These are phyloP conservation scores for Pituophis catenifer DNA, from an alignment of 2,113 vertebrate genomes.

Conservation along the genomic window DNA sequence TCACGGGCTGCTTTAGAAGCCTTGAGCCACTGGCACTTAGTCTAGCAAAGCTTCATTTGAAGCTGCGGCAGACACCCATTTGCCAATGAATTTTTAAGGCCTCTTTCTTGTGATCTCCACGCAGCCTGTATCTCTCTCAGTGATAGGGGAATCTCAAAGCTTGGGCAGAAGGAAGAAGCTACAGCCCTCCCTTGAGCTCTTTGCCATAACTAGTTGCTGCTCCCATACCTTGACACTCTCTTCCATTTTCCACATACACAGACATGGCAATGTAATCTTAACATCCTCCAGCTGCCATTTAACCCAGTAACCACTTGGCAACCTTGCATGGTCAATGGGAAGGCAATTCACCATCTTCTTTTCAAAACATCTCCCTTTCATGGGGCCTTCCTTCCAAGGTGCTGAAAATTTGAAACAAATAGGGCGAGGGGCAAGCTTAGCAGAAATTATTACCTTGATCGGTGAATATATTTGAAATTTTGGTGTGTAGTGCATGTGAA, in stretches of 20 bases:
- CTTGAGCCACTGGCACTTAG: neutral
- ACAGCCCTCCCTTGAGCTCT: neutral
- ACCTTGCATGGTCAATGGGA: neutral
- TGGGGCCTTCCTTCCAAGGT: neutral
- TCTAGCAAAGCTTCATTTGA: neutral
- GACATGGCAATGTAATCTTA: neutral
- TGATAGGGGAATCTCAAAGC: neutral
- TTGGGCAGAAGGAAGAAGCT: neutral
- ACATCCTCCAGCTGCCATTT: neutral
- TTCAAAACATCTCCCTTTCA: slow-evolving; percentile 11
- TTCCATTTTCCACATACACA: neutral
- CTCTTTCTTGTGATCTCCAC: neutral
- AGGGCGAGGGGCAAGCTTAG: neutral
- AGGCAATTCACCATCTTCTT: neutral
- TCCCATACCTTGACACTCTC: neutral
- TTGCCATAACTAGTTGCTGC: neutral
- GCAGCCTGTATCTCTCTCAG: neutral
- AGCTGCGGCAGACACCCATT: neutral
- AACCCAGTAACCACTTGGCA: neutral
- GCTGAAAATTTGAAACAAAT: neutral
- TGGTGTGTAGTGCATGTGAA: slow-evolving; percentile 83
- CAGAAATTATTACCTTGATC: slow-evolving; percentile 6
- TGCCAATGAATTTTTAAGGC: neutral
- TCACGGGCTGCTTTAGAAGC: neutral
- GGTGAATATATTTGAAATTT: slow-evolving; percentile 47